These are phyloP conservation scores for Reticulitermes speratus DNA, from an alignment of 1,140 invertebrate genomes.

Conservation along the genomic window DNA sequence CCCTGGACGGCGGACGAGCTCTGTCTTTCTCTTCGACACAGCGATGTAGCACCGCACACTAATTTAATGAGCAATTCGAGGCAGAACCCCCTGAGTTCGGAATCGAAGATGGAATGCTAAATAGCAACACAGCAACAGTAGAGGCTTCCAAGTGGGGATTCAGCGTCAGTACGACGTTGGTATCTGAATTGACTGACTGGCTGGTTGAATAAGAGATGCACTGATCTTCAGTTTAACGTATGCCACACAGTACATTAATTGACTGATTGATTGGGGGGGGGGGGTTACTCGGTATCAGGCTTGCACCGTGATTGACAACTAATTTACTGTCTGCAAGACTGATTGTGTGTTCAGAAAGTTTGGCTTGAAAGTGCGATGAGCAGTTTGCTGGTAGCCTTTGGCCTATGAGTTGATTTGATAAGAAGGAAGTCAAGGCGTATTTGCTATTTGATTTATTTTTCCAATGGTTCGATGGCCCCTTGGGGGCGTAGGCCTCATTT, in stretches of 20 bases:
- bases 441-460: too few species aligned
- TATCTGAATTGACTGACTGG: neutral
- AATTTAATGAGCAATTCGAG: conserved; percentile 29
- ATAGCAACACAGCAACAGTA: neutral
- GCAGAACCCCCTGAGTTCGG: neutral
- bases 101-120: conserved; percentile 33
- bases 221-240: neutral
- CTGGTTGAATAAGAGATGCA: neutral
- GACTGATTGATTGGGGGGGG: conserved; percentile 3
- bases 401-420: too few species aligned
- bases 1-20: neutral
- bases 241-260: neutral
- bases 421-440: too few species aligned
- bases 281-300: neutral
- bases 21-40: neutral
- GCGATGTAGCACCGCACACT: conserved; percentile 10
- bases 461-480: too few species aligned
- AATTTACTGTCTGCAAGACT: neutral
- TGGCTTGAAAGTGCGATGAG: neutral
- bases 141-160: neutral
- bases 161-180: neutral
- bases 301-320: neutral
- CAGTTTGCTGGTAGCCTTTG: too few species aligned
- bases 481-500: too few species aligned
- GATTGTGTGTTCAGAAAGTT: neutral